phyloP scores from a whole-genome alignment of 2,797 vertebrate species.

The Holocentrus rufus region DNA sequence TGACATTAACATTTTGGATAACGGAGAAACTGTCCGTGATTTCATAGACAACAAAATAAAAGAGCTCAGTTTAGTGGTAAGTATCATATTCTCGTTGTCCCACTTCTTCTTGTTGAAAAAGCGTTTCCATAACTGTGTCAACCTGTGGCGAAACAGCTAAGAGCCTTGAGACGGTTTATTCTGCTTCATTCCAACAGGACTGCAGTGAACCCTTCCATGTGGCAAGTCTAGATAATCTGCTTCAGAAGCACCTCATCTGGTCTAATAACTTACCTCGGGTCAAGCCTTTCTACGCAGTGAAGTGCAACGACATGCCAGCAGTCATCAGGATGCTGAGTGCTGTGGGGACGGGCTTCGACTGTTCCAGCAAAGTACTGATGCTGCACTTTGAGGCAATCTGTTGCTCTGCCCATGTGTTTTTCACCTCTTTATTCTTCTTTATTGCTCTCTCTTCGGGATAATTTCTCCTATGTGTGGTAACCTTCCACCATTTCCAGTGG shows the following conservation, averaged over 20 bases:
- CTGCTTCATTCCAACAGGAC: conserved; percentile 44
- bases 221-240: conserved; percentile 80
- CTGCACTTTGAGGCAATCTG: background rate
- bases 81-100: no score
- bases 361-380: conserved; percentile 79
- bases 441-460: no score
- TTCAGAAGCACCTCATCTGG: conserved; percentile 81
- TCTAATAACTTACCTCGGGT: conserved; percentile 80
- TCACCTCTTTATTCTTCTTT: no score
- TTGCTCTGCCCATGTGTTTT: background rate
- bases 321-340: conserved; percentile 81
- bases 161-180: background rate
- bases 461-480: background rate
- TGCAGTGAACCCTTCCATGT: conserved; percentile 76
- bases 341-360: conserved; percentile 84
- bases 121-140: background rate
- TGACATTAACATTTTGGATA: background rate
- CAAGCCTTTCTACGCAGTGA: conserved; percentile 79
- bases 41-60: background rate
- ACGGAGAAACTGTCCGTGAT: background rate
- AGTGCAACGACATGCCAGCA: conserved; percentile 79
- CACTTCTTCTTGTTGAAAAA: background rate
- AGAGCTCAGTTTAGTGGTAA: background rate
- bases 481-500: conserved; percentile 4
- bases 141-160: background rate